A percentile compares a stretch with the other conserved stretches of the same genome.
Conservation (phyloP, 2,888 invertebrate species). For the Opisthograptis luteolata region DNA sequence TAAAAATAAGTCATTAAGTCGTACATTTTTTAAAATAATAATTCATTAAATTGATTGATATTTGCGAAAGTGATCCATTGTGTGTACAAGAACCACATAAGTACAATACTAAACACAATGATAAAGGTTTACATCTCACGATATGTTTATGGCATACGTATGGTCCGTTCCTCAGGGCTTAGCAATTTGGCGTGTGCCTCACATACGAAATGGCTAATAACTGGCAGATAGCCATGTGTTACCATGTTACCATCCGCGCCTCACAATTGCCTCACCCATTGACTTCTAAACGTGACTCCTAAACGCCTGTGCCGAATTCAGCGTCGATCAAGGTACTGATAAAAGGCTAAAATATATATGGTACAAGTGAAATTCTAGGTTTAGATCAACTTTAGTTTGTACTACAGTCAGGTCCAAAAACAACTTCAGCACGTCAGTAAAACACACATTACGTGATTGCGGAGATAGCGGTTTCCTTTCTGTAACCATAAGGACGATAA, state of each 20-base stretch:
- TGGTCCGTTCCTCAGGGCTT: constrained; percentile 46
- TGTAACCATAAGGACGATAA: constrained; percentile 20
- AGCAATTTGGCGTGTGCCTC: constrained; percentile 59
- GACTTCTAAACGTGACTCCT: constrained; percentile 49
- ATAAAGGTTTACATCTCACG: background rate
- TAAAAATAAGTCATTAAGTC: too few species aligned
- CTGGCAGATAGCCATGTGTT: constrained; percentile 48
- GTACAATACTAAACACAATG: too few species aligned
- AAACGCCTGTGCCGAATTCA: constrained; percentile 26
- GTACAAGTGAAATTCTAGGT: constrained; percentile 1
- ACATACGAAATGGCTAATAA: constrained; percentile 74
- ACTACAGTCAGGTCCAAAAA: constrained; percentile 14
- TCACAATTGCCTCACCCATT: constrained; percentile 50
- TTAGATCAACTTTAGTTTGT: constrained; percentile 1
- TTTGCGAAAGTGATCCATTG: too few species aligned
- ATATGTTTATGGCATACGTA: constrained; percentile 30
- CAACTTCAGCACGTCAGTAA: constrained; percentile 1
- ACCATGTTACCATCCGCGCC: constrained; percentile 43
- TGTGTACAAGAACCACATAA: too few species aligned
- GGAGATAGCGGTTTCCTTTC: constrained; percentile 27
- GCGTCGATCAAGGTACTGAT: constrained; percentile 14
- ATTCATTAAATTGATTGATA: too few species aligned
- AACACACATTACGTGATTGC: constrained; percentile 14
- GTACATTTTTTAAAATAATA: too few species aligned
- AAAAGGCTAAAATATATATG: background rate